These are phyloP conservation scores for Melanogrammus aeglefinus DNA, from an alignment of 2,797 vertebrate genomes.

Conservation along the genomic window DNA sequence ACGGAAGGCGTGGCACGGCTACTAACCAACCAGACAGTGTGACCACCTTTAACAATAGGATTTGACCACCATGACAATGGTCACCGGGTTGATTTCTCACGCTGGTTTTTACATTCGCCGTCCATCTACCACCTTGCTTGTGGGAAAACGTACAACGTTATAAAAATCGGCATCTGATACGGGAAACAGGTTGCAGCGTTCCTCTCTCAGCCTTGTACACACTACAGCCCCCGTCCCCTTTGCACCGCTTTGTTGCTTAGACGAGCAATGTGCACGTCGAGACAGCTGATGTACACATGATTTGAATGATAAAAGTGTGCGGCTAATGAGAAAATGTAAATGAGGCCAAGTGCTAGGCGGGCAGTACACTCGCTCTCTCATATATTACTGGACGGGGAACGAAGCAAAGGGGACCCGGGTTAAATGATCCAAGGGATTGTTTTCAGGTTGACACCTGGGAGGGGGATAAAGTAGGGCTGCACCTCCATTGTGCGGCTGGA, in stretches of 20 bases:
- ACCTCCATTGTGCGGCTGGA: constrained; percentile 22
- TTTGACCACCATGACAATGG: too few species aligned
- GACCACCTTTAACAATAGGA: too few species aligned
- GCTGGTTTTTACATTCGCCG: too few species aligned
- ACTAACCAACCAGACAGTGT: background rate
- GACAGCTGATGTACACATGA: constrained; percentile 47
- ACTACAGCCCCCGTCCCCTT: background rate
- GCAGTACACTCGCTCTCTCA: constrained; percentile 16
- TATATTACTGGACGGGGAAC: constrained; percentile 60
- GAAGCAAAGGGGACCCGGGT: constrained; percentile 39
- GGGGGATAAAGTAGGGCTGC: background rate
- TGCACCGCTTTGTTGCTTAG: constrained; percentile 52
- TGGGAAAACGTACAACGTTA: background rate
- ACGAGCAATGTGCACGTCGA: constrained; percentile 40
- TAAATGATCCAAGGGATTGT: constrained; percentile 52
- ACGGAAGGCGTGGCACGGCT: constrained; percentile 32
- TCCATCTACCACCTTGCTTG: background rate
- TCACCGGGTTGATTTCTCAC: background rate
- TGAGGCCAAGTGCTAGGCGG: constrained; percentile 38
- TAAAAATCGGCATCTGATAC: background rate
- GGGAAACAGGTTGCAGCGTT: background rate
- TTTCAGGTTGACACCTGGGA: constrained; percentile 61
- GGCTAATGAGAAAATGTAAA: constrained; percentile 77
- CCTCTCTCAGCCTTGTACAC: background rate
- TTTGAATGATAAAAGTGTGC: constrained; percentile 74